phyloP scores from a whole-genome alignment of 1,140 invertebrate species.

The roundworm (Caenorhabditis elegans) region DNA sequence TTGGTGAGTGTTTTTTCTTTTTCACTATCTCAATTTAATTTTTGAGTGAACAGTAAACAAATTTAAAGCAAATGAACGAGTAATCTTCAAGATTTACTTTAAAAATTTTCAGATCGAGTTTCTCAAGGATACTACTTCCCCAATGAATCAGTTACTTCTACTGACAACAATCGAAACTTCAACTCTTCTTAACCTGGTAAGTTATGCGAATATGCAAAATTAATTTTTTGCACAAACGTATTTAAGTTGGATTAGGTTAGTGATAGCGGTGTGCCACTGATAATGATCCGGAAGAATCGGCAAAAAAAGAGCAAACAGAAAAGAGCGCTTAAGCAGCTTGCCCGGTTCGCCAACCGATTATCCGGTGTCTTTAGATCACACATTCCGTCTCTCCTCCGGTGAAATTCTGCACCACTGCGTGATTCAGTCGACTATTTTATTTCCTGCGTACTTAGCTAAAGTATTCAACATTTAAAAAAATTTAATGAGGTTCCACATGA shows the following conservation, averaged over 20 bases:
- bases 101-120: slow-evolving; percentile 54
- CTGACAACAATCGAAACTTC: slow-evolving; percentile 64
- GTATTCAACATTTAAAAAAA: neutral
- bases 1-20: no score
- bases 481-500: neutral
- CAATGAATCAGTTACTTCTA: slow-evolving; percentile 56
- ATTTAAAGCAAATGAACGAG: no score
- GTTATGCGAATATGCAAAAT: neutral
- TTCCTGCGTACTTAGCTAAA: neutral
- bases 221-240: neutral
- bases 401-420: neutral
- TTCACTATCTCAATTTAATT: no score
- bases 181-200: slow-evolving; percentile 61
- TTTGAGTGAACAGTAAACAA: no score
- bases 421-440: neutral
- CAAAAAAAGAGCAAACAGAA: slow-evolving; percentile 25
- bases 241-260: neutral
- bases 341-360: neutral
- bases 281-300: slow-evolving; percentile 11
- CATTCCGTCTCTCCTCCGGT: neutral
- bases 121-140: slow-evolving; percentile 45
- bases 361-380: neutral
- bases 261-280: slow-evolving; percentile 7
- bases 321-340: neutral
- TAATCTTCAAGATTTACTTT: neutral